phyloP scores from a whole-genome alignment of 1,140 invertebrate genomes.

The Diachasmimorpha longicaudata region DNA sequence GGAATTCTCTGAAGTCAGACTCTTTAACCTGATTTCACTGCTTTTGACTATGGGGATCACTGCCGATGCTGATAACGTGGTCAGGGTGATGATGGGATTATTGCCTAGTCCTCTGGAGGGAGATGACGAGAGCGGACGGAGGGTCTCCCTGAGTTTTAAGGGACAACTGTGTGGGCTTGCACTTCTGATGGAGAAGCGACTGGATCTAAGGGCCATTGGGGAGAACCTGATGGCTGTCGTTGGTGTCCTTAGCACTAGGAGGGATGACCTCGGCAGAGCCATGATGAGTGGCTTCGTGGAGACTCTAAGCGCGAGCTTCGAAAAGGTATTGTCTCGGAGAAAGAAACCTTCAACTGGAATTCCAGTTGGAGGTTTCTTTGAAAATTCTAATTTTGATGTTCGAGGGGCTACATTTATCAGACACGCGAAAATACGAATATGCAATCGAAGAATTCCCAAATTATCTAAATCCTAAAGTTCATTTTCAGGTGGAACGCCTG shows the following conservation, averaged over 20 bases:
- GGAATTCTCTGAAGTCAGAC: constrained; percentile 53
- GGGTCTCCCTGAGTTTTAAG: constrained; percentile 51
- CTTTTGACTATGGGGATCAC: constrained; percentile 60
- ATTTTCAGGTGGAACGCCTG: not conserved
- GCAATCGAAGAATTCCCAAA: not conserved
- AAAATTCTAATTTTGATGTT: too few relatives aligned
- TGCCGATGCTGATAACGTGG: constrained; percentile 54
- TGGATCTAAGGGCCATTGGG: constrained; percentile 42
- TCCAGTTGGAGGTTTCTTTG: too few relatives aligned
- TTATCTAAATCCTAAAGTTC: not conserved
- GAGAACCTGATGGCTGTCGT: constrained; percentile 37
- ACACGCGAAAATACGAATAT: too few relatives aligned
- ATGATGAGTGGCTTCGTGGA: constrained; percentile 41
- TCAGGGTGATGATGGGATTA: constrained; percentile 51
- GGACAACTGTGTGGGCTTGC: constrained; percentile 52
- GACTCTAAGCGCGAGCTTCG: not conserved
- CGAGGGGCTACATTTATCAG: not conserved
- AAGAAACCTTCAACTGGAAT: too few relatives aligned
- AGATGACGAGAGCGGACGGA: constrained; percentile 39
- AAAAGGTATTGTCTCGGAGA: not conserved
- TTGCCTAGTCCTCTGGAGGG: constrained; percentile 42
- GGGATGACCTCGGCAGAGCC: constrained; percentile 42
- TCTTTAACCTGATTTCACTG: constrained; percentile 60
- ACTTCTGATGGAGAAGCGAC: constrained; percentile 46
- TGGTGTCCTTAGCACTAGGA: not conserved